Conservation (phyloP, 2,888 invertebrate genomes). For the Andricus curvator region DNA sequence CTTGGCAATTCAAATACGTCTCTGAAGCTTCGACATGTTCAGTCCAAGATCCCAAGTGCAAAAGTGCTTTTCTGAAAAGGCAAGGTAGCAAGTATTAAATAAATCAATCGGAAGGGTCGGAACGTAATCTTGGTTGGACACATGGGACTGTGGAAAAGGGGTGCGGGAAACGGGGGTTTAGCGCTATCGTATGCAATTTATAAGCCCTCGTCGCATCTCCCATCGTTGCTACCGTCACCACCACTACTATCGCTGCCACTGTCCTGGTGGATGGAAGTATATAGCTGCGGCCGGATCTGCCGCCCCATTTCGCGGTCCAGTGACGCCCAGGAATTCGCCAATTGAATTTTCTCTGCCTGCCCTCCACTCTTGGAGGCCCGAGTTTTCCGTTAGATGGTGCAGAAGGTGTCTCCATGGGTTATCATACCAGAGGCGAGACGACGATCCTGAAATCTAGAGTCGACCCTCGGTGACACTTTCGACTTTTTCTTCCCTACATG, state of each 20-base stretch:
- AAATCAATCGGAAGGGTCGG: constrained; percentile 68
- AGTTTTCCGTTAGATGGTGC: constrained; percentile 73
- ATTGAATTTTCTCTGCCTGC: constrained; percentile 76
- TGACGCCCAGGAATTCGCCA: constrained; percentile 76
- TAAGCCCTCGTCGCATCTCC: constrained; percentile 70
- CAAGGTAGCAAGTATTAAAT: constrained; percentile 59
- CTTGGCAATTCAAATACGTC: not conserved
- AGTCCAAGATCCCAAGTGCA: not conserved
- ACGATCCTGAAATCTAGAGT: constrained; percentile 64
- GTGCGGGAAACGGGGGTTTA: constrained; percentile 53
- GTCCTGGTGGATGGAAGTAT: constrained; percentile 63
- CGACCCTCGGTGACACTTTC: constrained; percentile 61
- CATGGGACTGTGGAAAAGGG: constrained; percentile 57
- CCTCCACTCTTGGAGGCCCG: constrained; percentile 65
- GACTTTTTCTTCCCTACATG: constrained; percentile 58
- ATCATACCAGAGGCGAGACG: constrained; percentile 57
- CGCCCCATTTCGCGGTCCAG: constrained; percentile 77
- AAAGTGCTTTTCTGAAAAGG: constrained; percentile 31
- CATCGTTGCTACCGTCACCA: constrained; percentile 62
- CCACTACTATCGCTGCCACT: constrained; percentile 55
- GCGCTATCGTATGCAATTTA: constrained; percentile 75
- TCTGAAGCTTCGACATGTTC: not conserved
- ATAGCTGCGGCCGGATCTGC: constrained; percentile 69
- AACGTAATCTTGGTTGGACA: constrained; percentile 67
- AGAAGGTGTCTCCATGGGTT: constrained; percentile 68